Conservation (phyloP, 2,888 invertebrate species). For the Ariolimax columbianus region DNA sequence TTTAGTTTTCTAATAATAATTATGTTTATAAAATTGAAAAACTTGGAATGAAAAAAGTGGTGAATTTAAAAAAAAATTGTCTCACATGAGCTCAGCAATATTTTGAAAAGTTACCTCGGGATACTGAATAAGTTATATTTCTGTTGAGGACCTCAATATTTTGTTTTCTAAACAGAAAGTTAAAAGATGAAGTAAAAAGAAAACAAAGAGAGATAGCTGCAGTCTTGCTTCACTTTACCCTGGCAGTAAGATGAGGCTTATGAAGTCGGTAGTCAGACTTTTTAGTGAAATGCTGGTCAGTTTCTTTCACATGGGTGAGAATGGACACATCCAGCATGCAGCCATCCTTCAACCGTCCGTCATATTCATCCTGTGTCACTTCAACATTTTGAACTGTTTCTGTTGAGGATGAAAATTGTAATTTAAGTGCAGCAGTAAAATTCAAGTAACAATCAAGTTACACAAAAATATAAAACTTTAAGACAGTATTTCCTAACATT, state of each 20-base stretch:
- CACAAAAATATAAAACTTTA: too few species aligned
- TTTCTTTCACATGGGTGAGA: conserved; percentile 88
- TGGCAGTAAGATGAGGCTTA: conserved; percentile 84
- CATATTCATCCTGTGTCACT: conserved; percentile 84
- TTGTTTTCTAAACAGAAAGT: too few species aligned
- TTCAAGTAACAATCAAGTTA: too few species aligned
- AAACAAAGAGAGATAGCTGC: neutral
- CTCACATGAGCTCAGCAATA: too few species aligned
- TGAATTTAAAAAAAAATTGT: too few species aligned
- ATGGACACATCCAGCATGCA: conserved; percentile 86
- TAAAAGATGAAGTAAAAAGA: neutral
- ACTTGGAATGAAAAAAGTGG: too few species aligned
- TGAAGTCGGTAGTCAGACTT: conserved; percentile 90
- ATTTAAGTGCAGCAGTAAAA: neutral
- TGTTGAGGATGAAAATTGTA: conserved; percentile 65
- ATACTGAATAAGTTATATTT: too few species aligned
- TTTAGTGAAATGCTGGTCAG: conserved; percentile 89
- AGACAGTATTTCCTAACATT: too few species aligned
- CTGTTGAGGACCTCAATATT: too few species aligned
- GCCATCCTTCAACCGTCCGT: conserved; percentile 86
- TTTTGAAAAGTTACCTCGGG: too few species aligned
- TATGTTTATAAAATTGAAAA: too few species aligned
- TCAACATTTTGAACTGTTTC: conserved; percentile 84
- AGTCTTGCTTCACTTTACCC: conserved; percentile 80
- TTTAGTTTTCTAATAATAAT: too few species aligned